Evolutionary conservation across 2,113 vertebrate species (phyloP), one percentile per base, ranked within the genome.

Genomic region (Tetrao urogallus): DNA sequence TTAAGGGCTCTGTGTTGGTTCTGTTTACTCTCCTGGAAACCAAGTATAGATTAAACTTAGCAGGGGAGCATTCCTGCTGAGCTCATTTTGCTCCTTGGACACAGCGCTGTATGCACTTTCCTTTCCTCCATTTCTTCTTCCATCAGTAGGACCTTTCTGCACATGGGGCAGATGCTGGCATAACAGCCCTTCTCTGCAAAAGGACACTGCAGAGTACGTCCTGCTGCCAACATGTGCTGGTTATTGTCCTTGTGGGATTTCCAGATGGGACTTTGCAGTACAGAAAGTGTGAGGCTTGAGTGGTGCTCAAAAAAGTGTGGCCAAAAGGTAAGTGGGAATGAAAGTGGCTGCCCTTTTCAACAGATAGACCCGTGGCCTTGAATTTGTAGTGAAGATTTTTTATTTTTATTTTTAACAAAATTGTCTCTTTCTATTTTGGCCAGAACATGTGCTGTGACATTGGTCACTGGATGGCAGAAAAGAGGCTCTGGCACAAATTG

Each of bases 201-300:
- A 64, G 3, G 27, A 30, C 1, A 0, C 4, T 15, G 5, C 43
- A 10, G 36, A 5, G 28, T 2, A n/a, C 6, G 10, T 56, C 47
- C 30, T 86, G 65, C 67, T 77, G 52, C 52, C 65, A 60, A 34
- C 6, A 0, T 0, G 2, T 38, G 38, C 45, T 0, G 1, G 64
- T 76, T 65, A 5, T 30, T 1, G 0, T 21, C 14, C 1, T 52
- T 34, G 16, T 11, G 22, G 20, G 5, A 25, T 73, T 82, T 90
- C 93, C 10, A 48, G 38, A 10, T 18, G 17, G 22, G 30, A 40
- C n/a, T 36, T 66, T 4, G 45, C 36, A 40, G 24, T 18, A 48
- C 5, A 0, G 25, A 24, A 27, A 71, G 21, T 13, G 45, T 40
- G 36, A 89, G 34, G 28, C 50, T 67, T 71, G 34, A 11, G 12